Percentiles rank a stretch among this genome's conserved stretches.
phyloP scores from a whole-genome alignment of 2,888 invertebrate species.

The Dolichopus griseipennis region DNA sequence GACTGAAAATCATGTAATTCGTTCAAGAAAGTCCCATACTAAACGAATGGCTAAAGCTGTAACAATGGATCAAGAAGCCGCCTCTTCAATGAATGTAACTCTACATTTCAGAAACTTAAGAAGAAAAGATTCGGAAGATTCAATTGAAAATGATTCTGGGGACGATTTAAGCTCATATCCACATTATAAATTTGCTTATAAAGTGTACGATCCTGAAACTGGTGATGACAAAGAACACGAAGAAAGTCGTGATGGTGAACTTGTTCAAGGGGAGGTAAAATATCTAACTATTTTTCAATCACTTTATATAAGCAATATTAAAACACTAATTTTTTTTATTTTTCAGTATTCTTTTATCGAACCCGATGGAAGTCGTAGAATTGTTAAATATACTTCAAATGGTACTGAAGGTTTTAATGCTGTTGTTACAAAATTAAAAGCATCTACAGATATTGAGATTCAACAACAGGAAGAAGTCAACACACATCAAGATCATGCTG shows the following conservation, averaged over 20 bases:
- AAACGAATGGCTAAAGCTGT: background rate
- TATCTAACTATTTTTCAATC: background rate
- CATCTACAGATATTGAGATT: background rate
- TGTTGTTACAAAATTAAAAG: constrained; percentile 21
- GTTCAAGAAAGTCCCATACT: background rate
- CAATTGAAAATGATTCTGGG: background rate
- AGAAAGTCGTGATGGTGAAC: background rate
- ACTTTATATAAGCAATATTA: too few species aligned
- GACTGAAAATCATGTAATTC: background rate
- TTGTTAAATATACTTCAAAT: constrained; percentile 25
- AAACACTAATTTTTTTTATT: background rate
- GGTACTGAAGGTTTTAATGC: constrained; percentile 24
- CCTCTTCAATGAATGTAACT: too few species aligned
- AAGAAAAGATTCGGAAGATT: background rate
- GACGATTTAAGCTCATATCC: background rate
- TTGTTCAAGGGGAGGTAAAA: background rate
- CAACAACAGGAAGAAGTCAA: too few species aligned
- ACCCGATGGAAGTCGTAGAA: constrained; percentile 23
- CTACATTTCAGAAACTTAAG: background rate
- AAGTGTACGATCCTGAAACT: background rate
- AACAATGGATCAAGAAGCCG: background rate
- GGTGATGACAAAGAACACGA: background rate
- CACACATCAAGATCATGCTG: too few species aligned
- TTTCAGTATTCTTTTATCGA: constrained; percentile 24
- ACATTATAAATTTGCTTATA: background rate